These are phyloP conservation scores for Erythrocebus patas DNA, from an alignment of 2,113 vertebrate genomes.

Conservation along the genomic window DNA sequence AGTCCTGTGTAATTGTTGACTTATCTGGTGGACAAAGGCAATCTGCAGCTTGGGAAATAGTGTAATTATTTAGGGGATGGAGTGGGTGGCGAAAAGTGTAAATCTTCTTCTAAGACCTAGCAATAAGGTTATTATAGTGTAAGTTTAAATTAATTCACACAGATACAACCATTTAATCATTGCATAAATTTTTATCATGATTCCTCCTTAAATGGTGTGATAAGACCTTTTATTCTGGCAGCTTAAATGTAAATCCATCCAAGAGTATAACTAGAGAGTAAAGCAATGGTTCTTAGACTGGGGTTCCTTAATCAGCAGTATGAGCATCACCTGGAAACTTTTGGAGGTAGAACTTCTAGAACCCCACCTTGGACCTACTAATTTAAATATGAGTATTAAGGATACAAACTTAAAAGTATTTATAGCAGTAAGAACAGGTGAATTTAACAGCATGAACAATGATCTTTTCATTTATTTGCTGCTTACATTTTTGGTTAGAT, in stretches of 20 bases:
- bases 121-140: neutral
- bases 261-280: neutral
- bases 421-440: neutral
- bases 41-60: neutral
- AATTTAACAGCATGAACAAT: neutral
- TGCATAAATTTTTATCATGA: neutral
- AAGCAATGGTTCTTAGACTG: neutral
- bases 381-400: neutral
- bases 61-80: neutral
- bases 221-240: neutral
- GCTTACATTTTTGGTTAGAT: neutral
- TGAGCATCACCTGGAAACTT: neutral
- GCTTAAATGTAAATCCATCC: neutral
- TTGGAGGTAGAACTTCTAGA: neutral
- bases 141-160: constrained; percentile 3
- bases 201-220: neutral
- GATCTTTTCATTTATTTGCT: neutral
- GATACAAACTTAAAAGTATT: neutral
- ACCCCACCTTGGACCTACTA: neutral
- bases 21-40: constrained; percentile 37
- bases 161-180: neutral
- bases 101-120: neutral
- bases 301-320: neutral
- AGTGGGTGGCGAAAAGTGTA: neutral
- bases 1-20: neutral